Conservation (phyloP, 2,113 vertebrate genomes). For the Daubentonia madagascariensis region DNA sequence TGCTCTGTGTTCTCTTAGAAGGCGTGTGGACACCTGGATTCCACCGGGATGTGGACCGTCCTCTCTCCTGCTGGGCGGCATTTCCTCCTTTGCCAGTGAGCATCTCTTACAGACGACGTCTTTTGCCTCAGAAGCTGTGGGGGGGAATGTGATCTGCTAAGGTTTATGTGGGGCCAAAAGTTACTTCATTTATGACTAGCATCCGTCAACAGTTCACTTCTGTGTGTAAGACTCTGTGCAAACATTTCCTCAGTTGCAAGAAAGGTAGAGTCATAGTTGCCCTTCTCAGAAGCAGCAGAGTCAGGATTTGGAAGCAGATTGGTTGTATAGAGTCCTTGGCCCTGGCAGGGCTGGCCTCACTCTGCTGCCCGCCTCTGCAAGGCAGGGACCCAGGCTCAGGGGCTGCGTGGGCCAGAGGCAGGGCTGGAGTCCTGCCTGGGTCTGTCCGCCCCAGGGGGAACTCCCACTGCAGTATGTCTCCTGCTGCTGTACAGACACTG, state of each 20-base stretch:
- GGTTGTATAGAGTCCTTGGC: fast-evolving
- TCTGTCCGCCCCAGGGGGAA: neutral
- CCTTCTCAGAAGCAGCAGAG: neutral
- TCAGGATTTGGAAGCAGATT: fast-evolving
- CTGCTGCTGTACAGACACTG: neutral
- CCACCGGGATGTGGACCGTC: fast-evolving
- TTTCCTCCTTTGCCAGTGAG: neutral
- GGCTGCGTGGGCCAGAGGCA: fast-evolving
- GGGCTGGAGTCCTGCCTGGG: neutral
- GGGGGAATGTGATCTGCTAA: fast-evolving
- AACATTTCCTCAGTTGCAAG: neutral
- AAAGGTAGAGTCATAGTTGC: fast-evolving
- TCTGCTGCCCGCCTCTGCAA: neutral
- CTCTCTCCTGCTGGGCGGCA: fast-evolving
- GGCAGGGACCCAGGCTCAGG: neutral
- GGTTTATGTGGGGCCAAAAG: neutral
- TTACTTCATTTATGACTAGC: neutral
- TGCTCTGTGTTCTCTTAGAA: no score
- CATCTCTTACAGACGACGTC: fast-evolving
- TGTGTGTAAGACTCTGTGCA: fast-evolving
- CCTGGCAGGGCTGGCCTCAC: fast-evolving
- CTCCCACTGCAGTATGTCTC: no score
- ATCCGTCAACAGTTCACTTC: fast-evolving
- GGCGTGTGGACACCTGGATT: neutral
- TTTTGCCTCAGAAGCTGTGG: neutral